Conservation (phyloP, 2,888 invertebrate genomes). For the Cenopis cana region DNA sequence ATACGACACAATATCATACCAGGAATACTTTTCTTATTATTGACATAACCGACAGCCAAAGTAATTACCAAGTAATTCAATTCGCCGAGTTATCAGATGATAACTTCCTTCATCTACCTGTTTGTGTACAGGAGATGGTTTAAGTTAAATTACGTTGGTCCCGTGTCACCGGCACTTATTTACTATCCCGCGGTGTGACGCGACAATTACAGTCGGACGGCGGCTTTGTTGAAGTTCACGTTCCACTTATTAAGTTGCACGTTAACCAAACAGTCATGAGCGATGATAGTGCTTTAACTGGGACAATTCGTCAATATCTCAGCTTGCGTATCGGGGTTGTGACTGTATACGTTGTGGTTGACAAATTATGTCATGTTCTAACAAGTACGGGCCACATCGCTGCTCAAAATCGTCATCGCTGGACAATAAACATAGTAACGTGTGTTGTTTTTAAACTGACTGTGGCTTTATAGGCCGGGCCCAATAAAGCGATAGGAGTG, state of each 20-base stretch:
- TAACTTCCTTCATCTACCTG: slow-evolving; percentile 48
- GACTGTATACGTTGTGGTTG: too few relatives aligned
- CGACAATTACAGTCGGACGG: slow-evolving; percentile 54
- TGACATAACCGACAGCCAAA: slow-evolving; percentile 6
- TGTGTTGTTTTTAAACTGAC: too few relatives aligned
- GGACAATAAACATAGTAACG: too few relatives aligned
- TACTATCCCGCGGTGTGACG: slow-evolving; percentile 57
- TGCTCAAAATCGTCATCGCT: too few relatives aligned
- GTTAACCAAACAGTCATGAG: not conserved
- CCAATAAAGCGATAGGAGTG: too few relatives aligned
- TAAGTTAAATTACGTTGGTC: slow-evolving; percentile 59
- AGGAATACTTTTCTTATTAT: slow-evolving; percentile 10
- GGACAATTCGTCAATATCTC: too few relatives aligned
- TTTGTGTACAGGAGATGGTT: slow-evolving; percentile 54
- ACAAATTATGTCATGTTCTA: too few relatives aligned
- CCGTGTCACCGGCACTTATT: slow-evolving; percentile 55
- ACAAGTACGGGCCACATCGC: too few relatives aligned
- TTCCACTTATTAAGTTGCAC: not conserved
- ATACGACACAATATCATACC: not conserved
- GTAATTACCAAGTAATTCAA: slow-evolving; percentile 38
- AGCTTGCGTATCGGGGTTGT: too few relatives aligned
- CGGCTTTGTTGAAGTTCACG: slow-evolving; percentile 29
- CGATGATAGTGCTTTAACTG: not conserved
- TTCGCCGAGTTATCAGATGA: slow-evolving; percentile 35
- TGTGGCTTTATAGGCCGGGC: too few relatives aligned